These are phyloP conservation scores for Bimastos eiseni DNA, from an alignment of 2,888 invertebrate species.

Conservation along the genomic window DNA sequence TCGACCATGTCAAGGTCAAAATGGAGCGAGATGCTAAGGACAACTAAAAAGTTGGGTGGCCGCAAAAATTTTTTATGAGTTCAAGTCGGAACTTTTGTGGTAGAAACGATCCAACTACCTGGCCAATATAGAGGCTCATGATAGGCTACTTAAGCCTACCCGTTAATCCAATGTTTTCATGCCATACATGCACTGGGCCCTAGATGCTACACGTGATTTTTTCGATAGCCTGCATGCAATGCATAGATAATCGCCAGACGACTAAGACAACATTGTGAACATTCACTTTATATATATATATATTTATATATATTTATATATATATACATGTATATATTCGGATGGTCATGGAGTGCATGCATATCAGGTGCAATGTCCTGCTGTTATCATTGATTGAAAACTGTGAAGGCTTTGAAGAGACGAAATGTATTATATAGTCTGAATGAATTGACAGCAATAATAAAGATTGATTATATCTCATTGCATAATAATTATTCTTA, in stretches of 20 bases:
- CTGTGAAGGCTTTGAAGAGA: background rate
- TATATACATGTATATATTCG: background rate
- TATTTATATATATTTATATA: background rate
- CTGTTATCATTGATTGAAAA: background rate
- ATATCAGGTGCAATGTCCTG: background rate
- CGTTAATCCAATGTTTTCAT: no score
- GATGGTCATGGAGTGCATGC: no score
- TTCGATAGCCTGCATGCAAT: no score
- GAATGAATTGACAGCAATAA: background rate
- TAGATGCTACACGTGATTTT: background rate
- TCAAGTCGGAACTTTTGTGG: background rate
- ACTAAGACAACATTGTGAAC: background rate
- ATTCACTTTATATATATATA: background rate
- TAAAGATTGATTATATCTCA: background rate
- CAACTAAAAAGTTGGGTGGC: background rate
- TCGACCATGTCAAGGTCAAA: background rate
- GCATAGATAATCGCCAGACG: background rate
- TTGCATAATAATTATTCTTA: background rate
- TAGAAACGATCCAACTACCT: background rate
- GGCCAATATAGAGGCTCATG: background rate
- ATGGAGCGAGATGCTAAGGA: background rate
- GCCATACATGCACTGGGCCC: no score
- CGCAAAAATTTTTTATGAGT: background rate
- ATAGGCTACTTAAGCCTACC: background rate
- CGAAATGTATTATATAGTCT: background rate